Evolutionary conservation across 2,797 vertebrate species (phyloP), one percentile per base, ranked within the genome.

Genomic region (Urophycis tenuis): DNA sequence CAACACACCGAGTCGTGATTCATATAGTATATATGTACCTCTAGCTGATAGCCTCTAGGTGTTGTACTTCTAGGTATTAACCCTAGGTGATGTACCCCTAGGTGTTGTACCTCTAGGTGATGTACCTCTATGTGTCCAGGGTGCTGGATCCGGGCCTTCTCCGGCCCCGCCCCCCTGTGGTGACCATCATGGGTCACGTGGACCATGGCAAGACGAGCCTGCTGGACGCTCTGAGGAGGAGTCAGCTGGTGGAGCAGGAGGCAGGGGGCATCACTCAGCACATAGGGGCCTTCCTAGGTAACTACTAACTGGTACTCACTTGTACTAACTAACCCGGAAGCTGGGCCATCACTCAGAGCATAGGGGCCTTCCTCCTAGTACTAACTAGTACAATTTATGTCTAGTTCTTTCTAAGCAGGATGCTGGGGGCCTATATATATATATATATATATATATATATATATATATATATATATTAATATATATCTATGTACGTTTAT

Each of bases 161-260:
- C 87, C 91, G 84, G 41, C 77, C 88, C 0, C 94, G 95, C 10
- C 94, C 93, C 72, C 95, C 97, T 0, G 94, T 99, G 80, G 95
- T 99, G 75, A 98, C 97, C 31, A 96, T 99, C 85, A 95, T 99
- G 95, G 97, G 97, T 64, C 97, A 99, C 0, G 96, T 99, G 76
- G 97, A 99, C 79, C 97, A 99, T 15, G 97, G 97, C 5, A 99
- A 99, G 85, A 99, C 97, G 0, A 98, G 96, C 0, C 89, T 99
- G 71, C 93, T 99, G 79, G 97, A 99, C 93, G 94, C 94, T 60
- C 90, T 99, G 49, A 89, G 97, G 82, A 95, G 94, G 91, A 96
- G 93, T 76, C 96, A 98, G 15, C 91, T 98, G 73, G 95, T 91
- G 0, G 83, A 94, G 0, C 91, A 83, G 74, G 97, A 99, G 85